These are phyloP conservation scores for Timema cristinae DNA, from an alignment of 2,888 invertebrate species.

Conservation along the genomic window DNA sequence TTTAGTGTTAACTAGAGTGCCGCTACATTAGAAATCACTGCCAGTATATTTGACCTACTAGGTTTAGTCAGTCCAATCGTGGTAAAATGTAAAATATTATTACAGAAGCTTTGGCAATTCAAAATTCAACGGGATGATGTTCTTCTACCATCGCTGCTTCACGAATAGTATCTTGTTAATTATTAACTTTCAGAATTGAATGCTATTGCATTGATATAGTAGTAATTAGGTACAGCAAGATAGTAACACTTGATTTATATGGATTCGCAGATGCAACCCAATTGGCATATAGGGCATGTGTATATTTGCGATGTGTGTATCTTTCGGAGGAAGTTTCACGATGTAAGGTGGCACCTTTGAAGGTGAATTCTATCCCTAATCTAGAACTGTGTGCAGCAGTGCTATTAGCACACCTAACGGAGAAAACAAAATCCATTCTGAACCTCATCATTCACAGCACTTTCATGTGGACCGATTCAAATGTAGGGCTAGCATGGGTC, in stretches of 20 bases:
- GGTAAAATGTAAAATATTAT: constrained; percentile 31
- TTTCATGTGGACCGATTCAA: constrained; percentile 36
- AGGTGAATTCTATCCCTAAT: constrained; percentile 35
- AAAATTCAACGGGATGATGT: constrained; percentile 36
- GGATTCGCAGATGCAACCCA: not conserved
- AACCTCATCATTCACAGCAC: constrained; percentile 16
- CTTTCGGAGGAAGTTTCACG: constrained; percentile 22
- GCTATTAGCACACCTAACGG: constrained; percentile 32
- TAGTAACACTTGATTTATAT: not conserved
- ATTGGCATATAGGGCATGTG: not conserved
- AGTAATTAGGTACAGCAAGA: too few species aligned
- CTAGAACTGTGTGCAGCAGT: constrained; percentile 38
- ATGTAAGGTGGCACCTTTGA: constrained; percentile 34
- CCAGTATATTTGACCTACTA: constrained; percentile 26
- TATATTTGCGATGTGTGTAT: constrained; percentile 34
- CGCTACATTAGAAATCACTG: too few species aligned
- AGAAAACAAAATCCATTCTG: constrained; percentile 23
- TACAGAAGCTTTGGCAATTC: constrained; percentile 34
- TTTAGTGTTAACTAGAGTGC: too few species aligned
- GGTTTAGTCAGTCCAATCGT: constrained; percentile 6
- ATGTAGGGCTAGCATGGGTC: constrained; percentile 37
- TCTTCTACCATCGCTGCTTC: constrained; percentile 22
- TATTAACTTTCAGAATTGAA: not conserved
- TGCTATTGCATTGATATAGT: too few species aligned
- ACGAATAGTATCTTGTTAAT: not conserved